Base-by-base conservation (phyloP, 2,888 invertebrate species). In the Tolmerus cingulatus region DNA sequence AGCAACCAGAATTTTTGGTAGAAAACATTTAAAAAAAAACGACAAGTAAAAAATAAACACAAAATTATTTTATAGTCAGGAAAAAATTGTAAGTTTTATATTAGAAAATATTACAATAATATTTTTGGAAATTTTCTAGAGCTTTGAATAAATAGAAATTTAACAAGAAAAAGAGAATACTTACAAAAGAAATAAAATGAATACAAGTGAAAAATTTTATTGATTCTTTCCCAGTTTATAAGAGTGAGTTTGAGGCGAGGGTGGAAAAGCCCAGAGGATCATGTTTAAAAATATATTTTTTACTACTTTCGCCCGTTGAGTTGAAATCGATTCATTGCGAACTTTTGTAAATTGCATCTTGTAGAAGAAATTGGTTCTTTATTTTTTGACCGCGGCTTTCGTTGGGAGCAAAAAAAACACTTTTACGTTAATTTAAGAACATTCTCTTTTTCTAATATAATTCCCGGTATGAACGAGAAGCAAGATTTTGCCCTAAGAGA, bases 11-110 rank as follows among this genome's bases (percentile, higher is more conserved):
- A 66, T 66, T 66, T 82, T 66, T 82, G 82, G 57, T 34, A 82
- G 57, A 82, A 82, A 57, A 82, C 27, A 78, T 78, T 66, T 55
- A 37, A 76, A 40, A 78, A 78, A 78, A 78, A 14, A 43, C 8
- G 78, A 78, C 66, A 66, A 66, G 66, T 66, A 66, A 66, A 66
- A 66, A 66, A 66, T 66, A 66, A 66, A 66, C 66, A 66, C 66
- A 66, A 66, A 66, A 23, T 66, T 66, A 66, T 66, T 66, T 78
- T 78, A 78, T 78, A 78, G 78, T 78, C 37, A 66, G 78, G 43
- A 40, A 78, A 43, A 78, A 78, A 78, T 78, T 78, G 78, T 78
- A 78, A 40, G 78, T 78, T 78, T 78, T 78, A 78, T 78, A 78
- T 78, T 78, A 78, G 78, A 66, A 66, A 78, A 43, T 78, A 78